These are phyloP conservation scores for Gadus chalcogrammus DNA, from an alignment of 2,113 vertebrate species.

Conservation along the genomic window DNA sequence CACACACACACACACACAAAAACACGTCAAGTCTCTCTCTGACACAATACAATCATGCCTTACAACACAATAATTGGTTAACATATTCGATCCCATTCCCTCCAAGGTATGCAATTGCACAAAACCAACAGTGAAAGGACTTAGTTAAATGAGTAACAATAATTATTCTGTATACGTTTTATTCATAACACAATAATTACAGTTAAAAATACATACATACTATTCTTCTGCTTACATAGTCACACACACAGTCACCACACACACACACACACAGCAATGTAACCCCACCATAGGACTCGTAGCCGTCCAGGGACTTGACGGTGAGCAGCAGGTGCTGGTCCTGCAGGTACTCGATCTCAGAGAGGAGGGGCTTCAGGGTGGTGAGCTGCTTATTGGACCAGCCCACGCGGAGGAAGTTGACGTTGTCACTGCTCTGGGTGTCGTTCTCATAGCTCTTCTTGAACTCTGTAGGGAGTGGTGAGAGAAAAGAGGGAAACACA, in stretches of 20 bases:
- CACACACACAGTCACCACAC: constrained; percentile 60
- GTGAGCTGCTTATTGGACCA: constrained; percentile 95
- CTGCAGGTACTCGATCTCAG: constrained; percentile 94
- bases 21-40: not conserved
- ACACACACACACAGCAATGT: not conserved
- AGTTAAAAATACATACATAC: not conserved
- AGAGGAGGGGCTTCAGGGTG: constrained; percentile 93
- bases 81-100: too few species aligned
- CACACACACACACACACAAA: constrained; percentile 6
- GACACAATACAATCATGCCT: too few species aligned
- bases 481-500: constrained; percentile 14
- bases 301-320: constrained; percentile 93
- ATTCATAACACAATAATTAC: too few species aligned
- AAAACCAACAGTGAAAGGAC: too few species aligned
- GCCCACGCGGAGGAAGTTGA: constrained; percentile 95
- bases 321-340: constrained; percentile 96
- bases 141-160: too few species aligned
- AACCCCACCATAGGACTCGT: constrained; percentile 86
- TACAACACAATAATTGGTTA: too few species aligned
- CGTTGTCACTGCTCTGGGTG: constrained; percentile 92
- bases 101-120: too few species aligned
- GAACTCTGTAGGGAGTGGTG: constrained; percentile 75
- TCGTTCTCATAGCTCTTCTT: constrained; percentile 98
- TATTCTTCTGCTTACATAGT: constrained; percentile 68
- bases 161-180: too few species aligned